phyloP scores from a whole-genome alignment of 2,888 invertebrate species.

The Ommatoiulus sabulosus region DNA sequence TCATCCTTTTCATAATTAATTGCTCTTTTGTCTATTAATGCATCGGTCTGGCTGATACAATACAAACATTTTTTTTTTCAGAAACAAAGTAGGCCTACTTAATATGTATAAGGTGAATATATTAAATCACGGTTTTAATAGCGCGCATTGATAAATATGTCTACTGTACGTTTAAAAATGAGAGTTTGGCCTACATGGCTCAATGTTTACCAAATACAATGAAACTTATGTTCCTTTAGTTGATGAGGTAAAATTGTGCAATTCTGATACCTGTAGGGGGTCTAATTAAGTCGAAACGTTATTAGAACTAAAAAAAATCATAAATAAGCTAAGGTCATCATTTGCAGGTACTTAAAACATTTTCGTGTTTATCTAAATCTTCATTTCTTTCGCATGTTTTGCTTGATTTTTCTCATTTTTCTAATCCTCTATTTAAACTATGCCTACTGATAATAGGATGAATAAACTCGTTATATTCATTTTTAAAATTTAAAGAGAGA shows the following conservation, averaged over 20 bases:
- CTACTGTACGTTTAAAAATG: background rate
- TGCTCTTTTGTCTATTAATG: conserved; percentile 35
- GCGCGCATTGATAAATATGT: background rate
- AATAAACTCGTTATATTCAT: no score
- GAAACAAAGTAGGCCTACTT: conserved; percentile 10
- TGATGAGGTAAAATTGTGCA: background rate
- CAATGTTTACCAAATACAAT: background rate
- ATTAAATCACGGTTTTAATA: background rate
- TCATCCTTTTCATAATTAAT: conserved; percentile 26
- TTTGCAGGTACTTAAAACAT: background rate
- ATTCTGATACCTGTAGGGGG: background rate
- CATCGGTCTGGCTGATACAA: background rate
- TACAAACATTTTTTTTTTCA: background rate
- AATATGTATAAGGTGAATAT: background rate
- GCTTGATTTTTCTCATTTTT: background rate
- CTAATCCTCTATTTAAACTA: no score
- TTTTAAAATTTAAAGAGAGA: no score
- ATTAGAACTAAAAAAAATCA: background rate
- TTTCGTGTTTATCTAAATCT: background rate
- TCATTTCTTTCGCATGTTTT: background rate
- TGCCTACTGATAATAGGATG: no score
- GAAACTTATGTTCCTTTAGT: background rate
- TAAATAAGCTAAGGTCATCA: background rate
- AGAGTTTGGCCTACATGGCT: background rate
- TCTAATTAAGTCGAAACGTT: background rate